Conservation (phyloP, 2,113 vertebrate species). For the Zosterops hypoxanthus region DNA sequence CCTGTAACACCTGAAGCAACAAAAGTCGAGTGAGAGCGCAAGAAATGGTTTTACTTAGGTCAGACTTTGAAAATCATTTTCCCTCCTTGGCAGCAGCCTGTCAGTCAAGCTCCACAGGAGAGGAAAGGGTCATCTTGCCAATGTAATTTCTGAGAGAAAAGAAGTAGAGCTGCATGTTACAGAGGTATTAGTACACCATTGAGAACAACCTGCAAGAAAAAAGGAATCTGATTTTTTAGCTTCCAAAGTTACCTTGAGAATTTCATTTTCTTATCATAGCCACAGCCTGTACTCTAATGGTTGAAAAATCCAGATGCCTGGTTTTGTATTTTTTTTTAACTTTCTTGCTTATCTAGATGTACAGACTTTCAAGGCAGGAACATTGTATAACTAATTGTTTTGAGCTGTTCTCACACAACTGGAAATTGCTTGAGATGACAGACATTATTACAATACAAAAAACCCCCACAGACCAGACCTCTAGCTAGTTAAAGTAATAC, state of each 20-base stretch:
- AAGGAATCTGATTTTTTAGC: neutral
- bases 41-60: conserved; percentile 47
- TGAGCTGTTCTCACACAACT: conserved; percentile 17
- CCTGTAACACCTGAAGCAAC: conserved; percentile 71
- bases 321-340: neutral
- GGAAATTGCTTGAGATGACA: neutral
- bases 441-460: neutral
- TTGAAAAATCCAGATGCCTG: conserved; percentile 23
- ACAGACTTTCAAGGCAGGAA: conserved; percentile 14
- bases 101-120: conserved; percentile 60
- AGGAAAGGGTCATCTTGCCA: conserved; percentile 15
- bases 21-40: conserved; percentile 44
- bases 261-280: neutral
- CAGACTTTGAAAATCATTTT: conserved; percentile 71
- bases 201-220: neutral
- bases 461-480: neutral
- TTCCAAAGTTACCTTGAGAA: conserved; percentile 7
- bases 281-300: neutral
- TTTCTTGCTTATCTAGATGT: conserved; percentile 38
- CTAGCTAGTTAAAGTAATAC: neutral
- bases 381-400: conserved; percentile 43
- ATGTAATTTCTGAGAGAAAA: neutral
- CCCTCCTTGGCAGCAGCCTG: conserved; percentile 39
- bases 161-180: neutral
- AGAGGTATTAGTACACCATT: conserved; percentile 1